Conservation (phyloP, 2,797 vertebrate genomes). For the Microctenopoma lineatum region DNA sequence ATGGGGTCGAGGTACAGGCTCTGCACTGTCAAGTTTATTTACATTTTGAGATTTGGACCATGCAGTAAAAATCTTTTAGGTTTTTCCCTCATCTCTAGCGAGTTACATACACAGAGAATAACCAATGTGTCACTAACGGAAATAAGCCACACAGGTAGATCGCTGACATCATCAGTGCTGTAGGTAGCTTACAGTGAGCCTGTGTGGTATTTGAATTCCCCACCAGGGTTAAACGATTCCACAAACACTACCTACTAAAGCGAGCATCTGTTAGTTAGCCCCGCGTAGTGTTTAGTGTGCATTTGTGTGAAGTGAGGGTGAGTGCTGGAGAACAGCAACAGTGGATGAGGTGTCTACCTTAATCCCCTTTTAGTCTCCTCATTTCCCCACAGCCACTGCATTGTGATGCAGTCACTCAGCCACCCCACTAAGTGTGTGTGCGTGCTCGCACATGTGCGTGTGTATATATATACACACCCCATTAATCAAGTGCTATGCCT, state of each 20-base stretch:
- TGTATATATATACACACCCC: constrained; percentile 38
- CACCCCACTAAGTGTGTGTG: constrained; percentile 38
- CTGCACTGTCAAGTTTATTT: constrained; percentile 2
- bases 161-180: too few relatives aligned
- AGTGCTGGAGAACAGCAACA: constrained; percentile 55
- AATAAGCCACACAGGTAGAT: too few relatives aligned
- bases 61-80: too few relatives aligned
- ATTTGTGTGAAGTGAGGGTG: constrained; percentile 17
- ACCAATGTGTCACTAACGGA: too few relatives aligned
- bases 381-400: constrained; percentile 71
- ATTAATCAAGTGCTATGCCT: constrained; percentile 77
- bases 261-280: constrained; percentile 22
- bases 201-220: constrained; percentile 2
- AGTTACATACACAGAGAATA: too few relatives aligned
- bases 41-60: too few relatives aligned
- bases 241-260: constrained; percentile 8
- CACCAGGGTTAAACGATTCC: constrained; percentile 20
- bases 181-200: neutral
- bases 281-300: constrained; percentile 1
- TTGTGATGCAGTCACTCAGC: constrained; percentile 79
- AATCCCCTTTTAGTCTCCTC: constrained; percentile 73
- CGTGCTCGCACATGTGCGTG: constrained; percentile 1
- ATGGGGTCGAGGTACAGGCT: constrained; percentile 45
- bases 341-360: constrained; percentile 72
- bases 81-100: too few relatives aligned